Conservation (phyloP, 2,797 vertebrate genomes). For the Discoglossus pictus region DNA sequence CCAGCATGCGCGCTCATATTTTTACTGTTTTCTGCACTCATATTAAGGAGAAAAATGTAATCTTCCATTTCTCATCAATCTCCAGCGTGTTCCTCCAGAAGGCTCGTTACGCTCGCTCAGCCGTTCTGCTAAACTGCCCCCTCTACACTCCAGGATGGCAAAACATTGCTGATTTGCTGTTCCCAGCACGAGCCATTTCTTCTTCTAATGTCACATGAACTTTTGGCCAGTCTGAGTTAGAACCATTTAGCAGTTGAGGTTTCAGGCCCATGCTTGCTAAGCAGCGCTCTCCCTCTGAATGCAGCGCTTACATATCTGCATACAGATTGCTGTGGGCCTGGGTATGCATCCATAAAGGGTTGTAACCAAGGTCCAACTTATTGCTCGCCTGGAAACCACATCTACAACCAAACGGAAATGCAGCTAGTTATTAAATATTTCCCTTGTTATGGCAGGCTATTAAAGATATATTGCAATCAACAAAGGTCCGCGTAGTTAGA, state of each 20-base stretch:
- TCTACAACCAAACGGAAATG: too few relatives aligned
- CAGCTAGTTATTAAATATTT: too few relatives aligned
- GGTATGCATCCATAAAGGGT: too few relatives aligned
- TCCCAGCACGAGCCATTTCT: background rate
- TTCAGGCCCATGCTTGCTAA: background rate
- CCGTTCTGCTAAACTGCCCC: constrained; percentile 7
- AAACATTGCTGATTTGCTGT: constrained; percentile 19
- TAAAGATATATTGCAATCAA: too few relatives aligned
- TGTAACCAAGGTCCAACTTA: too few relatives aligned
- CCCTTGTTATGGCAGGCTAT: too few relatives aligned
- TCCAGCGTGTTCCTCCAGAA: constrained; percentile 16
- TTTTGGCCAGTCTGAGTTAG: constrained; percentile 5
- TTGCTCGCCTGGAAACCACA: too few relatives aligned
- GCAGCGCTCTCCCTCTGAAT: background rate
- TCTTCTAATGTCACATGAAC: constrained; percentile 7
- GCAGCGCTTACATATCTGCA: background rate
- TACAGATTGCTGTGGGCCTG: background rate
- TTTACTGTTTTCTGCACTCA: constrained; percentile 3
- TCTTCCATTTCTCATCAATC: constrained; percentile 23
- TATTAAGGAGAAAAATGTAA: constrained; percentile 12
- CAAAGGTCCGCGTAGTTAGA: too few relatives aligned
- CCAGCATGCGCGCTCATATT: background rate
- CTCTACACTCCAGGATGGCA: constrained; percentile 1
- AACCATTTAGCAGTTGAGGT: background rate
- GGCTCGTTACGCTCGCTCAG: constrained; percentile 10